Percentiles rank a stretch among this genome's conserved stretches.
These are phyloP conservation scores for Pandemis corylana DNA, from an alignment of 2,888 invertebrate genomes.

Conservation along the genomic window DNA sequence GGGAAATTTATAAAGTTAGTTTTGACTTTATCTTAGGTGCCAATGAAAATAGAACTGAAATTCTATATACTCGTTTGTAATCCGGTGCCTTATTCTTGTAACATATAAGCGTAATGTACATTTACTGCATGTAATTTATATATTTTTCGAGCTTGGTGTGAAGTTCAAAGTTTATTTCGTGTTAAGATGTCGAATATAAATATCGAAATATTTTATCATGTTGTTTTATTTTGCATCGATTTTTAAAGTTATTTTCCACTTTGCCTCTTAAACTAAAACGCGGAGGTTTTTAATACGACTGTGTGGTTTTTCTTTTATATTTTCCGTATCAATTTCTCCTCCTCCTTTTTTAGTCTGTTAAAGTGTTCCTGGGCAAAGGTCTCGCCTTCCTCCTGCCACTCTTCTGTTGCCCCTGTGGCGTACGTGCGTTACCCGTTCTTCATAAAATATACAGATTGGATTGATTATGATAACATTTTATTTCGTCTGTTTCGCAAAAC, in stretches of 20 bases:
- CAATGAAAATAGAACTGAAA: constrained; percentile 61
- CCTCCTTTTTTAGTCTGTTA: too few relatives aligned
- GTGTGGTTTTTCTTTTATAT: too few relatives aligned
- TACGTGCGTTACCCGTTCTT: too few relatives aligned
- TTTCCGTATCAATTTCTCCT: too few relatives aligned
- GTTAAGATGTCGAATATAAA: constrained; percentile 73
- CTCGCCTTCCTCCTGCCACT: too few relatives aligned
- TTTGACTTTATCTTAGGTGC: constrained; percentile 38
- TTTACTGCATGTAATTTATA: constrained; percentile 77
- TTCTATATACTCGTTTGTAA: constrained; percentile 63
- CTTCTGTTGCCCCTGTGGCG: too few relatives aligned
- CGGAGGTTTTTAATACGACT: background rate
- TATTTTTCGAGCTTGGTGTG: constrained; percentile 57
- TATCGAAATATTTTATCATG: constrained; percentile 47
- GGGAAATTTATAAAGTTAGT: constrained; percentile 18
- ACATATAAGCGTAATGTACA: constrained; percentile 67
- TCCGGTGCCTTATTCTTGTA: constrained; percentile 74
- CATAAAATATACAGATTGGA: too few relatives aligned
- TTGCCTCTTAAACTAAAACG: too few relatives aligned
- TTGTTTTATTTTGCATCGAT: constrained; percentile 45
- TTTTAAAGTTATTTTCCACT: background rate
- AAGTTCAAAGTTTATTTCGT: constrained; percentile 53
- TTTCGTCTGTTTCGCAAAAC: too few relatives aligned
- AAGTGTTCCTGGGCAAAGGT: too few relatives aligned
- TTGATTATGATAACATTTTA: too few relatives aligned